Conservation (phyloP, 2,888 invertebrate genomes). For the Dryocosmus kuriphilus region DNA sequence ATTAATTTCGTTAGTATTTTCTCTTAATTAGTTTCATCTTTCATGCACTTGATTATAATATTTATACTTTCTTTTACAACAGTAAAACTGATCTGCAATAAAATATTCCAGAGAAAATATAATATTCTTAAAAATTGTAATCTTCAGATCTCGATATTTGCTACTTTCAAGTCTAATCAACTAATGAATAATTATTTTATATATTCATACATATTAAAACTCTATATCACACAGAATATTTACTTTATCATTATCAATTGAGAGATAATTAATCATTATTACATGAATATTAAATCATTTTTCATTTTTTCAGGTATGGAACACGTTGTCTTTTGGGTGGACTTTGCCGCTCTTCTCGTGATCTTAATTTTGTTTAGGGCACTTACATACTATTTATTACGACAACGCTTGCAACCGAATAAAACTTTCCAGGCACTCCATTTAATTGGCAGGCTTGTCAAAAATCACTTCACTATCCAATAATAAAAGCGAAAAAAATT, state of each 20-base stretch:
- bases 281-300: slow-evolving; percentile 17
- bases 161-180: too few relatives aligned
- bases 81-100: too few relatives aligned
- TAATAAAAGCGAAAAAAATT: slow-evolving; percentile 34
- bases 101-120: too few relatives aligned
- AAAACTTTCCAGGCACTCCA: slow-evolving; percentile 86
- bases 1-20: too few relatives aligned
- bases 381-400: slow-evolving; percentile 85
- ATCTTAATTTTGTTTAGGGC: slow-evolving; percentile 84
- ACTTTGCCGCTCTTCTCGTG: slow-evolving; percentile 82
- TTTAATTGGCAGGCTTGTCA: slow-evolving; percentile 85
- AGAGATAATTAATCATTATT: neutral
- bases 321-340: slow-evolving; percentile 83
- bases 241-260: slow-evolving; percentile 1
- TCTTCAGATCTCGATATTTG: too few relatives aligned
- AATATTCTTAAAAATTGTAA: too few relatives aligned
- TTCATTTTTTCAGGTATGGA: slow-evolving; percentile 79
- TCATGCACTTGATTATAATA: too few relatives aligned
- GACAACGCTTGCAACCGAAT: slow-evolving; percentile 85
- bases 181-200: too few relatives aligned
- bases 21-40: too few relatives aligned
- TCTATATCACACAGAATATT: neutral
- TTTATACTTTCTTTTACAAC: too few relatives aligned
- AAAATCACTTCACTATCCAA: slow-evolving; percentile 78
- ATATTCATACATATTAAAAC: too few relatives aligned